A percentile compares a stretch with the other conserved stretches of the same genome.
These are phyloP conservation scores for Leptodirus hochenwartii DNA, from an alignment of 2,888 invertebrate genomes.

Conservation along the genomic window DNA sequence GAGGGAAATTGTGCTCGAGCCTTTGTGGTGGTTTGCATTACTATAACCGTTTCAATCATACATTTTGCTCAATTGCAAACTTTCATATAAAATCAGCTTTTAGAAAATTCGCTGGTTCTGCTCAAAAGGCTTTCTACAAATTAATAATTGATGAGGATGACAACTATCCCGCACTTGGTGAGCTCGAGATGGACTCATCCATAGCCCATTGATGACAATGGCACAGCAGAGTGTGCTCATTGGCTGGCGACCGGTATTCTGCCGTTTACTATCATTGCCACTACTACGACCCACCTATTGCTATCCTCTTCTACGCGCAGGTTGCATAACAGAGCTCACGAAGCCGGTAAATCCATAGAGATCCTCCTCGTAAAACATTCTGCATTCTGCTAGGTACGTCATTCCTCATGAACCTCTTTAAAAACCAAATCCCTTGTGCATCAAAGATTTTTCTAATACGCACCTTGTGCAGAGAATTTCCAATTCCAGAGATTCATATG, in stretches of 20 bases:
- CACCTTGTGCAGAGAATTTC: no score
- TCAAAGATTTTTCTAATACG: no score
- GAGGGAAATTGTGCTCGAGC: constrained; percentile 3
- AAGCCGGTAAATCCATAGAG: constrained; percentile 1
- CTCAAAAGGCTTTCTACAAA: no score
- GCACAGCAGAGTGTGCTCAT: constrained; percentile 40
- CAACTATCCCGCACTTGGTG: constrained; percentile 5
- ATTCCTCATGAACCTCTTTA: neutral
- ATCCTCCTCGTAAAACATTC: no score
- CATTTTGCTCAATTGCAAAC: constrained; percentile 7
- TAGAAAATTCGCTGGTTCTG: no score
- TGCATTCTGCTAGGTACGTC: neutral
- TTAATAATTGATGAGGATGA: constrained; percentile 6
- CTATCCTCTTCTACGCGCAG: constrained; percentile 15
- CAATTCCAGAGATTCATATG: no score
- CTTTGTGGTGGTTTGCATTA: no score
- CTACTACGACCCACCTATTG: constrained; percentile 15
- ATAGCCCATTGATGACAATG: constrained; percentile 55
- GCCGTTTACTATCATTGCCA: constrained; percentile 25
- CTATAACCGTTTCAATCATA: no score
- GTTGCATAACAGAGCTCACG: constrained; percentile 15
- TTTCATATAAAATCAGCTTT: constrained; percentile 3
- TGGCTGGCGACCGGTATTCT: constrained; percentile 36
- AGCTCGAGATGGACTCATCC: constrained; percentile 35
- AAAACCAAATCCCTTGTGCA: no score